A percentile compares a stretch with the other conserved stretches of the same genome.
Evolutionary conservation across 2,888 invertebrate genomes (phyloP).

Genomic region (Marronus borbonicus): DNA sequence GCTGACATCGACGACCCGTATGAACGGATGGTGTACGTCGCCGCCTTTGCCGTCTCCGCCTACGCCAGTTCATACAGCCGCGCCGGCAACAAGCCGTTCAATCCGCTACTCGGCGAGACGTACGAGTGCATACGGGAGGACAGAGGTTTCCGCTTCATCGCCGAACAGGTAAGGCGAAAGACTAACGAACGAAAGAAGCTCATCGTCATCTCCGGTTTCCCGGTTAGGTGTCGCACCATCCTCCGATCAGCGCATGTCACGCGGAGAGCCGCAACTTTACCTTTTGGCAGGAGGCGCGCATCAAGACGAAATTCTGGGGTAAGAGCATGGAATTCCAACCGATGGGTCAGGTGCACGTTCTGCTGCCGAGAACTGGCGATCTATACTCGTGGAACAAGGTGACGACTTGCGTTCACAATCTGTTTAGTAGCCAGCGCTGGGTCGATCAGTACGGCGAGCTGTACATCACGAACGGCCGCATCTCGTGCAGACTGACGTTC

Average conservation of each 20-base stretch:
- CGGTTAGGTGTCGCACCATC: constrained; percentile 82
- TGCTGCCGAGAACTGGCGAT: constrained; percentile 77
- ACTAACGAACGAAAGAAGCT: background rate
- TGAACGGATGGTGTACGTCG: constrained; percentile 83
- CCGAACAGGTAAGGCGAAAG: constrained; percentile 75
- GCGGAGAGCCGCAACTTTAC: constrained; percentile 84
- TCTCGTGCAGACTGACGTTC: constrained; percentile 85
- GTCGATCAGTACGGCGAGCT: constrained; percentile 91
- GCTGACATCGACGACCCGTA: constrained; percentile 77
- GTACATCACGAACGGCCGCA: constrained; percentile 77
- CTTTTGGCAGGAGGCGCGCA: constrained; percentile 88
- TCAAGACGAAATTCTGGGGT: constrained; percentile 92
- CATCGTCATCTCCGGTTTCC: too few species aligned
- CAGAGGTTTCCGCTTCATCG: constrained; percentile 83
- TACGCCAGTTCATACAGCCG: constrained; percentile 82
- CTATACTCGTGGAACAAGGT: constrained; percentile 86
- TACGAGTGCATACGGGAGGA: constrained; percentile 87
- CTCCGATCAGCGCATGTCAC: constrained; percentile 86
- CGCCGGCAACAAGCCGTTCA: constrained; percentile 89
- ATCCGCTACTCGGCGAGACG: constrained; percentile 87
- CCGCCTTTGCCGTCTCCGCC: constrained; percentile 87
- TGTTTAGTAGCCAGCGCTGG: constrained; percentile 88
- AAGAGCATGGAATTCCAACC: constrained; percentile 93
- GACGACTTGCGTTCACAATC: constrained; percentile 89
- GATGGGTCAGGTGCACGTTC: constrained; percentile 79